Percentiles rank a stretch among this genome's conserved stretches.
phyloP scores from a whole-genome alignment of 2,113 vertebrate genomes.

The Ochotona princeps region DNA sequence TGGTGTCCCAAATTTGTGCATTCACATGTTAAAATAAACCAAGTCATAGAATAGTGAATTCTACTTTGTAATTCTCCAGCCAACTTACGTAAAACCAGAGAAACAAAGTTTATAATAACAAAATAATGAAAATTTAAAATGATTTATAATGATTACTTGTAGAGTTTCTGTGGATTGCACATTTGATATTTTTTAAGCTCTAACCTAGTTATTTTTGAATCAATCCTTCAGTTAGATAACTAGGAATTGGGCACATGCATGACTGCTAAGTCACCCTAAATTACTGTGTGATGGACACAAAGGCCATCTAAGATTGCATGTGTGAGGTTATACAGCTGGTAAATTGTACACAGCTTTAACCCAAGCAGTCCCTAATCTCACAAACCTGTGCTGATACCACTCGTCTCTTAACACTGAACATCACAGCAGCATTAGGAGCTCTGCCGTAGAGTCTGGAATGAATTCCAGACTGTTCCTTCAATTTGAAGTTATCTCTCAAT shows the following conservation, averaged over 20 bases:
- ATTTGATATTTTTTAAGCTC: neutral
- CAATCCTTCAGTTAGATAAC: neutral
- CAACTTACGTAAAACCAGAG: neutral
- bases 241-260: no score
- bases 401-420: neutral
- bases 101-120: neutral
- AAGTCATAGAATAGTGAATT: neutral
- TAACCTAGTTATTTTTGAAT: neutral
- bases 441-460: neutral
- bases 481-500: neutral
- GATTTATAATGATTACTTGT: neutral
- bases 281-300: no score
- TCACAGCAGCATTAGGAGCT: neutral
- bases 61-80: neutral
- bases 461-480: neutral
- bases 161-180: neutral
- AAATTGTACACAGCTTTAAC: neutral
- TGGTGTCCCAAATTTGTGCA: neutral
- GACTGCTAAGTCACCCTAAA: no score
- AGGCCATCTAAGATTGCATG: no score
- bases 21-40: neutral
- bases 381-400: neutral
- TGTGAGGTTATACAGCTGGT: no score
- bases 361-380: neutral
- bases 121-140: neutral